Conservation (phyloP, 2,113 vertebrate species). For the Clarias gariepinus region DNA sequence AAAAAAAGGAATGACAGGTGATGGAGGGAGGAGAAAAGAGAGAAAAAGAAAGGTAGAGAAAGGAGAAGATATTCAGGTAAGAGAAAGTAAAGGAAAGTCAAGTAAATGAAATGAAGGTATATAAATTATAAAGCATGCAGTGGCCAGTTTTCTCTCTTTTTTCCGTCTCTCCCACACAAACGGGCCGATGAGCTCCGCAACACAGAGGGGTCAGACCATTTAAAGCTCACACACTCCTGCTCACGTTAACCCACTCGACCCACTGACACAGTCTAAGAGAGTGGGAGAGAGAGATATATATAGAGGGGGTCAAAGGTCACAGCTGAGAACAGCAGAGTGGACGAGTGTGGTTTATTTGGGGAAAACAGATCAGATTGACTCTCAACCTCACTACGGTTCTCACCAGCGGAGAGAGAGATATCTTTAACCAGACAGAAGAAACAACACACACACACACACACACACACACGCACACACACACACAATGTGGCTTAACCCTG, state of each 20-base stretch:
- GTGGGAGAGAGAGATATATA: not conserved
- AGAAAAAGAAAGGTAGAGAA: not conserved
- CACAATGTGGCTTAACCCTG: conserved; percentile 65
- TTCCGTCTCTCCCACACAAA: conserved; percentile 55
- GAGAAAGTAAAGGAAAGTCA: not conserved
- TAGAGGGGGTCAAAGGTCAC: conserved; percentile 61
- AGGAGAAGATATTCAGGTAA: too few relatives aligned
- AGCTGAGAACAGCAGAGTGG: conserved; percentile 34
- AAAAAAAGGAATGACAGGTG: not conserved
- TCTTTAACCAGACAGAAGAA: not conserved
- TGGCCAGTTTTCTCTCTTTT: not conserved
- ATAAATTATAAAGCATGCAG: not conserved
- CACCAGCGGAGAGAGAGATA: not conserved
- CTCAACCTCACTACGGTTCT: not conserved
- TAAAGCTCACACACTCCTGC: conserved; percentile 61
- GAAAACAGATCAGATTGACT: conserved; percentile 10
- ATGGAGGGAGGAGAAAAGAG: not conserved
- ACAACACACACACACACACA: conserved; percentile 44
- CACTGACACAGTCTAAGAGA: conserved; percentile 56
- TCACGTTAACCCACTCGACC: conserved; percentile 68
- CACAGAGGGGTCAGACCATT: conserved; percentile 71
- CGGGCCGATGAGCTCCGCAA: conserved; percentile 65
- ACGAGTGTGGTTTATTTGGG: conserved; percentile 6
- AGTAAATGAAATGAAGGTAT: not conserved
- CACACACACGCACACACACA: conserved; percentile 44